Evolutionary conservation across 53 echinoderm and acorn worm genomes (phyloP).

Genomic region (Astropecten irregularis): DNA sequence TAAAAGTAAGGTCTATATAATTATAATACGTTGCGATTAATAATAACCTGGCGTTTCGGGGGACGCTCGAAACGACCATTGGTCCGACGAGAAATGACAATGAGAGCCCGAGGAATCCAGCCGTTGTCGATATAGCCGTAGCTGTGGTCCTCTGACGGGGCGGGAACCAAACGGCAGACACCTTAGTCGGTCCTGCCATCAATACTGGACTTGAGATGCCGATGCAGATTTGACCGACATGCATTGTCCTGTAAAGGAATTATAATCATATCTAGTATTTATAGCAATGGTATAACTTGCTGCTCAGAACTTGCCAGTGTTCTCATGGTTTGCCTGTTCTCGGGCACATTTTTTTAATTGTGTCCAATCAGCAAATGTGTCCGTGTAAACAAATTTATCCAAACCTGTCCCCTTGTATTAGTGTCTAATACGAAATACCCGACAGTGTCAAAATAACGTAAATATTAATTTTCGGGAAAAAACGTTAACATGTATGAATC

Average conservation of each 20-base stretch:
- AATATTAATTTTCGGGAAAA: too few species aligned
- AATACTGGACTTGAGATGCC: conserved; percentile 81
- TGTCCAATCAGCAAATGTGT: neutral
- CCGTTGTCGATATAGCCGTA: conserved; percentile 73
- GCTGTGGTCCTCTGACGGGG: conserved; percentile 79
- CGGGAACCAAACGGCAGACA: conserved; percentile 92
- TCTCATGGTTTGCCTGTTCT: too few species aligned
- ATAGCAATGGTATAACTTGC: too few species aligned
- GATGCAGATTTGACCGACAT: conserved; percentile 82
- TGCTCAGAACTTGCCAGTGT: too few species aligned
- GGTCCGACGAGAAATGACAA: conserved; percentile 83
- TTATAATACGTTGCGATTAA: neutral
- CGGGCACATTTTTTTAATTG: too few species aligned
- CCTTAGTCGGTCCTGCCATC: conserved; percentile 73
- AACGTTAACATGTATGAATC: too few species aligned
- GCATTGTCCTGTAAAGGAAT: conserved; percentile 68
- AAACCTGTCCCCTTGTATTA: too few species aligned
- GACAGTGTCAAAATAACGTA: too few species aligned
- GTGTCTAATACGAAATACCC: too few species aligned
- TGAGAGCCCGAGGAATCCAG: conserved; percentile 61
- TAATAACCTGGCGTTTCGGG: neutral
- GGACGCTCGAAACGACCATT: conserved; percentile 64
- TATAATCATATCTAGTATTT: neutral
- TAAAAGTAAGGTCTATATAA: too few species aligned
- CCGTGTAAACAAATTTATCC: too few species aligned